phyloP scores from a whole-genome alignment of 1,140 invertebrate genomes.

The Zaprionus nigranus region DNA sequence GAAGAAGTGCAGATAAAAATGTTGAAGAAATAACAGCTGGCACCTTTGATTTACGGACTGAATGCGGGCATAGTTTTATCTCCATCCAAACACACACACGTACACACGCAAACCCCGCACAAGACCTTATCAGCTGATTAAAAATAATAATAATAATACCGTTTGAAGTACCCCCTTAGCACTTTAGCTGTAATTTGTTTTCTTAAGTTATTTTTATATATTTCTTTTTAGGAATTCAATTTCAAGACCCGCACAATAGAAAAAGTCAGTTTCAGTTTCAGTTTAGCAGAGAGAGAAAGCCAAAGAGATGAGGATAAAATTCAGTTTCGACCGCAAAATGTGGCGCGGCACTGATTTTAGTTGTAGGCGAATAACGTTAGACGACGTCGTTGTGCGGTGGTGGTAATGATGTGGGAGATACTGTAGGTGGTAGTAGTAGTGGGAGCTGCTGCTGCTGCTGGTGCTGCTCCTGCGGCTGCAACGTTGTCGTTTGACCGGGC shows the following conservation, averaged over 20 bases:
- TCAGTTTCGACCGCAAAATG: conserved; percentile 8
- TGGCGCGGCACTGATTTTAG: conserved; percentile 17
- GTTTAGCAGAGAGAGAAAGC: conserved; percentile 2
- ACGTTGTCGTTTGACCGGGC: conserved; percentile 40
- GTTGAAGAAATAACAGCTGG: conserved; percentile 10
- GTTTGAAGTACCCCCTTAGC: conserved; percentile 22
- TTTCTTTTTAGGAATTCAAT: not conserved
- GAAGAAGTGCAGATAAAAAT: conserved; percentile 1
- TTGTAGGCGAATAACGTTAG: conserved; percentile 29
- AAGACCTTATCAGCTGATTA: conserved; percentile 59
- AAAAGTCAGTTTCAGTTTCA: conserved; percentile 2
- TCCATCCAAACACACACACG: conserved; percentile 7
- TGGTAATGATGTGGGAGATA: conserved; percentile 10
- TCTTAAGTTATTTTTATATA: not conserved
- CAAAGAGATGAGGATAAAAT: conserved; percentile 9
- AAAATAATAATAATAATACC: conserved; percentile 29
- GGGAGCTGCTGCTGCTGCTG: conserved; percentile 4
- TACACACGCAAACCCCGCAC: not conserved
- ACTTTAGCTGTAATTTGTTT: conserved; percentile 5
- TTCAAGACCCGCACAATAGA: not conserved
- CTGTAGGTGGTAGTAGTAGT: conserved; percentile 9
- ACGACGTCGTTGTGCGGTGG: conserved; percentile 4
- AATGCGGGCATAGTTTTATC: conserved; percentile 32
- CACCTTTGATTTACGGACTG: not conserved
- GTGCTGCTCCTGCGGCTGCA: conserved; percentile 30